Base-by-base conservation (phyloP, 2,888 invertebrate species). In the Cataglyphis cursor region DNA sequence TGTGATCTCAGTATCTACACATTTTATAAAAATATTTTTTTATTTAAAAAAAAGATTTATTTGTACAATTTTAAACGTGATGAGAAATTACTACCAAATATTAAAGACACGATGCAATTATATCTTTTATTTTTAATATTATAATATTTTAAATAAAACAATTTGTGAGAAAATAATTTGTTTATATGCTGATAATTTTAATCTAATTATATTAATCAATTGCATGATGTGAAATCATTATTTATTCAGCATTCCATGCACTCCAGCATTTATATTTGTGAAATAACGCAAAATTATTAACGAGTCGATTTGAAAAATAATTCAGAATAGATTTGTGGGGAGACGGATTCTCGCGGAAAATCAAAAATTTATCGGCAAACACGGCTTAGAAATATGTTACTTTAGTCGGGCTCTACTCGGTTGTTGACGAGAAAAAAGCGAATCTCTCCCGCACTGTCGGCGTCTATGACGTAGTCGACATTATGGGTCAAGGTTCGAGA, bases 401-500 rank as follows among this genome's bases (percentile, higher is more conserved):
- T 72, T 70, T 9, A 24, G 44, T 72, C 72, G 24, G 15, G 38
- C 6, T 35, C 21, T 59, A 44, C 38, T 75, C 65, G 76, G 24
- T 64, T 28, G 38, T 76, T 70, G 78, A 59, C 59, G 80, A 57
- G 83, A 28, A 54, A 68, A 64, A 70, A 86, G 81, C 68, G 78
- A 81, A 82, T 74, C 72, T 72, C 48, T 76, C 64, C 59, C 66
- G 38, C 70, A 38, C 62, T 31, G 68, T 82, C 83, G 59, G 9
- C 64, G 65, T 68, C 62, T 76, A 54, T 84, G 88, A 86, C 84
- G 85, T 85, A 88, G 85, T 85, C 88, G 86, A 91, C 89, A 90
- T 92, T 90, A 91, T 91, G 91, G 92, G 92, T 92, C 92, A 92
- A 92, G 92, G 92, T 92, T 92, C 89, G 90, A 72, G 81, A 70